Evolutionary conservation across 2,797 vertebrate genomes (phyloP).

Genomic region (Erpetoichthys calabaricus): DNA sequence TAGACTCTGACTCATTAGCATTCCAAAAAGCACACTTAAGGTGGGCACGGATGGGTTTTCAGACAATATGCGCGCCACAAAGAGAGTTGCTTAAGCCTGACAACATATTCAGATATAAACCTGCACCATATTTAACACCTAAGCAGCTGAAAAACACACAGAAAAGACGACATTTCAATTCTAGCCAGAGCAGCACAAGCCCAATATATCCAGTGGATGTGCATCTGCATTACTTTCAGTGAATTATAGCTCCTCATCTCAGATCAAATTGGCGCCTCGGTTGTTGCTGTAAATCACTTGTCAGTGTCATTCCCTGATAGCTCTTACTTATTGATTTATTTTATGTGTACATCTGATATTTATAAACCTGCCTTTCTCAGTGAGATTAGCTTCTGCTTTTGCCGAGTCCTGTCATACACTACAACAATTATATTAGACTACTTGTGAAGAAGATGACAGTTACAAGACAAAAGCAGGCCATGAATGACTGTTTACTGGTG

Average conservation of each 20-base stretch:
- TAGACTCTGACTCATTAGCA: conserved; percentile 1
- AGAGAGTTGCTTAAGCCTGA: conserved; percentile 3
- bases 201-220: not conserved
- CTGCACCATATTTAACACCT: not conserved
- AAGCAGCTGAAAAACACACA: not conserved
- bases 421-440: conserved; percentile 33
- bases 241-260: conserved; percentile 6
- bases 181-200: not conserved
- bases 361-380: conserved; percentile 40
- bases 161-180: conserved; percentile 9
- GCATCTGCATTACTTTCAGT: not conserved
- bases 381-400: conserved; percentile 34
- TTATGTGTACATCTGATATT: conserved; percentile 40
- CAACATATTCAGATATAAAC: not conserved
- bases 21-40: not conserved
- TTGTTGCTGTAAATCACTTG: no score
- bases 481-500: no score
- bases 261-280: no score
- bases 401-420: conserved; percentile 33
- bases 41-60: not conserved
- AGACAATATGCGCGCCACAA: conserved; percentile 7
- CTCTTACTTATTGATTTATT: conserved; percentile 2
- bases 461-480: conserved; percentile 4
- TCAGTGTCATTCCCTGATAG: no score
- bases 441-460: conserved; percentile 26